Conservation (phyloP, 2,113 vertebrate species). For the Hippocampus abdominalis region DNA sequence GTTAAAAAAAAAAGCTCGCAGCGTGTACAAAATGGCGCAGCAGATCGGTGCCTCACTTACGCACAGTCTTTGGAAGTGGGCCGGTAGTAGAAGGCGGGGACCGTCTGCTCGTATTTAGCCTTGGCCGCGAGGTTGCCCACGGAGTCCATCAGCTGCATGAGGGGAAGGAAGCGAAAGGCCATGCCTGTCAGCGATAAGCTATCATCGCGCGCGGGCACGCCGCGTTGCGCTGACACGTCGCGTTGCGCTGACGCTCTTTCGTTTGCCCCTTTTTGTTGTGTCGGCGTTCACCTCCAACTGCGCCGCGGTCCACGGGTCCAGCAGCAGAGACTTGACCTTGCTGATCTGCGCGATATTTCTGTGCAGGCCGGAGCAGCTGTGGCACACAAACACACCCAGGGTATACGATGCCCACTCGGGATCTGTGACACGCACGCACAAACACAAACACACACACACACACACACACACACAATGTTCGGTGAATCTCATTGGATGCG, state of each 20-base stretch:
- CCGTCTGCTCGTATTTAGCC: conserved; percentile 80
- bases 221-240: not conserved
- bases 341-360: conserved; percentile 81
- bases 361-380: conserved; percentile 81
- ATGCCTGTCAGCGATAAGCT: not conserved
- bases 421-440: conserved; percentile 55
- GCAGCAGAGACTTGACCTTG: conserved; percentile 79
- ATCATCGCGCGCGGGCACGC: not conserved
- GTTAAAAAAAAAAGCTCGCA: too few species aligned
- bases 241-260: not conserved
- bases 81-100: conserved; percentile 87
- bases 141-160: conserved; percentile 83
- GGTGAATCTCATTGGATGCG: too few species aligned
- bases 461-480: too few species aligned
- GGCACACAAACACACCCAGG: conserved; percentile 83
- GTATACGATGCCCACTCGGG: conserved; percentile 84
- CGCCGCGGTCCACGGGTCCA: conserved; percentile 77
- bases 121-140: conserved; percentile 80
- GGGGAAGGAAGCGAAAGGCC: conserved; percentile 20
- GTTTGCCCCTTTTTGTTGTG: too few species aligned
- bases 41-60: conserved; percentile 73
- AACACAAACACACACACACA: not conserved
- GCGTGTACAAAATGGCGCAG: too few species aligned
- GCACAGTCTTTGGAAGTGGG: conserved; percentile 83
- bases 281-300: conserved; percentile 74